Evolutionary conservation across 2,888 invertebrate species (phyloP), one percentile per base, ranked within the genome.

Genomic region (Leistus spinibarbis): DNA sequence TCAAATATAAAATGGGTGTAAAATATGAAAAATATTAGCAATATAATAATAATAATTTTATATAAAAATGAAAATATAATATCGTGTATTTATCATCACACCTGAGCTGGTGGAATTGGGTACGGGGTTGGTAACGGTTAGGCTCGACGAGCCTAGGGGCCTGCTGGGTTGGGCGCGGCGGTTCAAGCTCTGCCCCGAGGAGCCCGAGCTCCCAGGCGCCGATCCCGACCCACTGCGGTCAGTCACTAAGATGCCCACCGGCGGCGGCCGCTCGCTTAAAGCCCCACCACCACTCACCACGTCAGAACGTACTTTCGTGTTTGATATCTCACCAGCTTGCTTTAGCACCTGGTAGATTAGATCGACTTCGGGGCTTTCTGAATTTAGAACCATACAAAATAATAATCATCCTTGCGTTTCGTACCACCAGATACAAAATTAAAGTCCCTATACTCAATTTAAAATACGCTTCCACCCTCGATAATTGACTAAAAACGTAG

Each of bases 261-360:
- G 88, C 80, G 88, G 88, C 80, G 87, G 87, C 62, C 80, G 79
- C 76, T 76, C 40, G 5, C 40, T 40, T 40, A 40, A 10, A 7
- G 40, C 1, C 13, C 4, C 74, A 82, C 82, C 77, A 86, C 85
- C 75, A 82, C 82, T 76, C 84, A 83, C 53, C 82, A 82, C 77
- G 81, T 82, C 53, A 64, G 66, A 71, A n/a, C n/a, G n/a, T n/a
- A n/a, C n/a, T n/a, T n/a, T 85, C 80, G 79, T 85, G 85, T 89
- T 90, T 82, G 91, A 90, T 84, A 95, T 93, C 90, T 96, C 95
- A 85, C 95, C 95, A 84, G 96, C 96, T 87, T 96, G 95, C 90
- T 96, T 96, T 89, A 96, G 91, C 86, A 96, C 95, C 90, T 95
- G 95, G 89, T 96, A 96, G 87, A 95, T 95, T 88, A 93, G 93